Conservation (phyloP, 1,140 invertebrate species). For the Drosophila pachea region DNA sequence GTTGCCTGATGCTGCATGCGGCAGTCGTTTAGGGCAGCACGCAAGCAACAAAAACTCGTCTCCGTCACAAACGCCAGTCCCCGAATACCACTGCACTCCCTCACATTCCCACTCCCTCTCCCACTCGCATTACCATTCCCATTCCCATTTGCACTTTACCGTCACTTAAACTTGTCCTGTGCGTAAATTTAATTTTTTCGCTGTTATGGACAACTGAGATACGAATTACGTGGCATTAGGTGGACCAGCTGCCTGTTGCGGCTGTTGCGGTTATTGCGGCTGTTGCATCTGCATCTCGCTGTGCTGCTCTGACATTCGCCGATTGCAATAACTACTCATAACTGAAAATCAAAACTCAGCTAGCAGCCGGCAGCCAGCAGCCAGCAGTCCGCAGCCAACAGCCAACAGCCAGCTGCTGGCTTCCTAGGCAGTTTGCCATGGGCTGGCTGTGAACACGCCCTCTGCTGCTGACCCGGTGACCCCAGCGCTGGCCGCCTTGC, state of each 20-base stretch:
- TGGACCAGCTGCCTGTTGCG: constrained; percentile 17
- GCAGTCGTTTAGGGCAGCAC: constrained; percentile 32
- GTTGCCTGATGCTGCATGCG: constrained; percentile 4
- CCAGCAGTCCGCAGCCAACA: constrained; percentile 49
- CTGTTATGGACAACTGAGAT: constrained; percentile 64
- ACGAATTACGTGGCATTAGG: constrained; percentile 66
- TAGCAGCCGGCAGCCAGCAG: constrained; percentile 36
- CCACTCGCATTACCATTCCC: constrained; percentile 5
- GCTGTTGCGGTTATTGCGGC: constrained; percentile 15
- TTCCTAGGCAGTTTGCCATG: constrained; percentile 61
- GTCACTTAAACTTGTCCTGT: constrained; percentile 73
- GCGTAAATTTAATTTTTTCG: constrained; percentile 72
- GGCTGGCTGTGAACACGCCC: constrained; percentile 30
- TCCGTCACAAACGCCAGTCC: constrained; percentile 1
- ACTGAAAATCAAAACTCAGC: constrained; percentile 73
- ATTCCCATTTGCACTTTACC: background rate
- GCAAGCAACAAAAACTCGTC: constrained; percentile 46
- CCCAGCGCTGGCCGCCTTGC: background rate
- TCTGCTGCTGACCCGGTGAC: constrained; percentile 16
- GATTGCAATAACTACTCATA: constrained; percentile 52
- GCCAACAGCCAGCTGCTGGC: constrained; percentile 18
- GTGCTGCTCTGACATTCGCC: background rate
- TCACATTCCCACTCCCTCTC: constrained; percentile 3
- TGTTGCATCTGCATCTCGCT: constrained; percentile 5
- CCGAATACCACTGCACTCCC: background rate